Base-by-base conservation (phyloP, 2,797 vertebrate species). In the Crypturellus tataupa region DNA sequence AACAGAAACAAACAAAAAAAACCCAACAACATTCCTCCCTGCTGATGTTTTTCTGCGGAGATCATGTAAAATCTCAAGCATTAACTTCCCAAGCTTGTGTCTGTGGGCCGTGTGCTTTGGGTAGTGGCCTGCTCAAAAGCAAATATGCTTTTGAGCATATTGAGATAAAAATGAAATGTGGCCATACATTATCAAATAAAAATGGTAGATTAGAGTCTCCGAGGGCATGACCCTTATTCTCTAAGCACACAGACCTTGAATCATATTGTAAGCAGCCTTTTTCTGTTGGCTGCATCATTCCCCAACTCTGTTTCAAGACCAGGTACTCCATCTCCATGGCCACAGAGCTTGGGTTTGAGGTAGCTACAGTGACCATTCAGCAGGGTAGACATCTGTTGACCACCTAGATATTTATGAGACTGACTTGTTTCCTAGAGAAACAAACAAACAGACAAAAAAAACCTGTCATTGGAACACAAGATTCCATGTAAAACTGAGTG, bases 51-150 rank as follows among this genome's bases (percentile, higher is more conserved):
- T 71, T 47, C 55, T 56, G 9, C 58, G 76, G 56, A 11, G 20
- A 12, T 40, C 2, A 3, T 27, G 9, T 39, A 24, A 67, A 29
- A 0, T 0, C 6, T 63, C 33, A 24, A 3, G 14, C 70, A 24
- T 49, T 20, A 63, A 15, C 27, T 10, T 11, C 6, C 24, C 39
- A 35, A 86, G 39, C 12, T 1, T 7, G 16, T 53, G 14, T 17
- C 18, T 47, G 49, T 12, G 46, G 39, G 40, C 46, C 77, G 27
- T 31, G 53, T 23, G 2, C 31, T 79, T 49, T 46, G 8, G 25
- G 18, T 47, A 69, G 44, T 11, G 40, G 7, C 35, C 20, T 37
- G 19, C 12, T 49, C 15, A 33, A 21, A 4, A 27, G 40, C 33
- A 29, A 16, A 12, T 21, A 42, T 12, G 40, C 16, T n/a, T n/a